Conservation (phyloP, 2,113 vertebrate species). For the Dicerorhinus sumatrensis region DNA sequence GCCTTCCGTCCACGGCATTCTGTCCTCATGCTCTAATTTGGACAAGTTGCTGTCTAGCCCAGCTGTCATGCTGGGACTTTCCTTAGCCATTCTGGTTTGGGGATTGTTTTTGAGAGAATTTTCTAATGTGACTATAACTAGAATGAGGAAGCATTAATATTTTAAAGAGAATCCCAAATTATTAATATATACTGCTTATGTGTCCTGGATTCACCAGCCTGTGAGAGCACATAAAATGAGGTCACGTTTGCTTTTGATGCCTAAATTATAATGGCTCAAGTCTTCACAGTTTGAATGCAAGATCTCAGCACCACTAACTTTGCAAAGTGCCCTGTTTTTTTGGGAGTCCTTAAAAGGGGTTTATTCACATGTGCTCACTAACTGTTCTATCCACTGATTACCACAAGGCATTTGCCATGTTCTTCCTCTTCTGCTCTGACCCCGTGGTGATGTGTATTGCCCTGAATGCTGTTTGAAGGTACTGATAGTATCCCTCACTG, state of each 20-base stretch:
- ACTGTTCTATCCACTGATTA: neutral
- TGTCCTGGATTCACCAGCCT: conserved; percentile 17
- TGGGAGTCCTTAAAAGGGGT: neutral
- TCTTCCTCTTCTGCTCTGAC: neutral
- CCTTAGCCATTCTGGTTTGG: conserved; percentile 3
- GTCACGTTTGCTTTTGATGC: conserved; percentile 29
- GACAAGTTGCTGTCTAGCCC: neutral
- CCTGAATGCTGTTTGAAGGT: neutral
- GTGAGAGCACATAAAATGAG: conserved; percentile 17
- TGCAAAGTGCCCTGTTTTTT: neutral
- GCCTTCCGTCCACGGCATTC: neutral
- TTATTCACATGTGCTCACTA: neutral
- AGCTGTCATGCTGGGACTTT: neutral
- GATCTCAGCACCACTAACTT: neutral
- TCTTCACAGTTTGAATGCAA: conserved; percentile 5
- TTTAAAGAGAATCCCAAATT: conserved; percentile 62
- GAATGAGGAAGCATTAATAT: conserved; percentile 50
- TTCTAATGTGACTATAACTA: conserved; percentile 27
- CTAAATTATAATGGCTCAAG: conserved; percentile 20
- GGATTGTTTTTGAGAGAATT: conserved; percentile 50
- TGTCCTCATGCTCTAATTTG: neutral
- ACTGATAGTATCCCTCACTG: neutral
- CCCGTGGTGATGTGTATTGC: neutral
- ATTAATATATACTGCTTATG: conserved; percentile 21
- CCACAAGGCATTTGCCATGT: neutral